These are phyloP conservation scores for Acanthoscelides obtectus DNA, from an alignment of 2,888 invertebrate genomes.

Conservation along the genomic window DNA sequence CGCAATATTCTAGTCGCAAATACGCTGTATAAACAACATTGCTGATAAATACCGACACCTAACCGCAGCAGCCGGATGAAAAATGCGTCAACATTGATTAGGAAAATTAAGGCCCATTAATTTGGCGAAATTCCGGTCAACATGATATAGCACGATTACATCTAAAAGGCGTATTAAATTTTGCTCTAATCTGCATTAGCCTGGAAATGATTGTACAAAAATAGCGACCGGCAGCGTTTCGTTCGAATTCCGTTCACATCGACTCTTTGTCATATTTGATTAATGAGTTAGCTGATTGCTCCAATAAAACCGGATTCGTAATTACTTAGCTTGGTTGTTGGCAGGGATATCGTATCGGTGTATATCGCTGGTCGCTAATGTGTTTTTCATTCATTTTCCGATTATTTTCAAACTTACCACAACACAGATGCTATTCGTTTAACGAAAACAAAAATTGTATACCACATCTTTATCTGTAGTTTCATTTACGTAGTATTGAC, in stretches of 20 bases:
- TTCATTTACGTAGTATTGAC: too few species aligned
- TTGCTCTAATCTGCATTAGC: slow-evolving; percentile 1
- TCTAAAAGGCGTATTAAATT: not conserved
- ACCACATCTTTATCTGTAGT: too few species aligned
- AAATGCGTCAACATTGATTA: not conserved
- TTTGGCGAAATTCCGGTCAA: not conserved
- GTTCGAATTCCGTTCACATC: slow-evolving; percentile 16
- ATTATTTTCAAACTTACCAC: not conserved
- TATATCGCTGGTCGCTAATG: not conserved
- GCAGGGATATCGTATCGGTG: not conserved
- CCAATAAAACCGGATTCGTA: slow-evolving; percentile 23
- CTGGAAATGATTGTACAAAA: slow-evolving; percentile 20
- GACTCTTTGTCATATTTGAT: slow-evolving; percentile 21
- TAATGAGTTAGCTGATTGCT: slow-evolving; percentile 22
- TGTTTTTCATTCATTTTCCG: not conserved
- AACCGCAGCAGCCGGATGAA: not conserved
- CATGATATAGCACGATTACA: not conserved
- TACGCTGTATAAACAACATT: too few species aligned
- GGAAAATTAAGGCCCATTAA: not conserved
- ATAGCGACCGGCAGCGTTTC: too few species aligned
- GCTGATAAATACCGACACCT: too few species aligned
- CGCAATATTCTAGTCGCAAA: too few species aligned
- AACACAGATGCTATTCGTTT: not conserved
- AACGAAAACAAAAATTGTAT: too few species aligned
- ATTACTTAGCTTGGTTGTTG: slow-evolving; percentile 17